Percentiles rank a stretch among this genome's conserved stretches.
These are phyloP conservation scores for Hirudinaria manillensis DNA, from an alignment of 2,888 invertebrate genomes.

Conservation along the genomic window DNA sequence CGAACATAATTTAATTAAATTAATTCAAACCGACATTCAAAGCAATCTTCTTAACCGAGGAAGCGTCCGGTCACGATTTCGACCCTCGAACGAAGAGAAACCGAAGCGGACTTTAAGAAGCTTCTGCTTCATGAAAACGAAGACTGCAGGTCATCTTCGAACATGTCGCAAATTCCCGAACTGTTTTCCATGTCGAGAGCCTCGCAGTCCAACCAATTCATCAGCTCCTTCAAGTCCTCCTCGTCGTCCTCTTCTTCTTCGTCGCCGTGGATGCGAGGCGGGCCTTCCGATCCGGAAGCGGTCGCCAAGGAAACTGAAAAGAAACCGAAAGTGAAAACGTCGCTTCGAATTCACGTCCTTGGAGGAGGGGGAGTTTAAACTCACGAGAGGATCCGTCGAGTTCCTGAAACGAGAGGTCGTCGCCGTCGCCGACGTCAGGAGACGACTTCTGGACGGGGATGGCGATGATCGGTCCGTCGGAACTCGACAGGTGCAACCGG, in stretches of 20 bases:
- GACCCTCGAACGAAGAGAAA: too few relatives aligned
- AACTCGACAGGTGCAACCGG: background rate
- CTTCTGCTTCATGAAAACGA: background rate
- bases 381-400: background rate
- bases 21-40: too few relatives aligned
- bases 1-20: too few relatives aligned
- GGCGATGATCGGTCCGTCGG: background rate
- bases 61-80: too few relatives aligned
- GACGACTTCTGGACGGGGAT: too few relatives aligned
- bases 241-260: background rate
- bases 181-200: background rate
- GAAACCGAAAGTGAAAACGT: background rate
- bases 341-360: background rate
- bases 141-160: conserved; percentile 11
- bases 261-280: background rate
- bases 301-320: background rate
- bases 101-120: too few relatives aligned
- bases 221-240: conserved; percentile 2
- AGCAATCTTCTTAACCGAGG: too few relatives aligned
- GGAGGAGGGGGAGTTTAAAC: background rate
- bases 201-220: conserved; percentile 3
- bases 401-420: background rate
- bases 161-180: conserved; percentile 2
- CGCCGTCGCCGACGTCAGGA: too few relatives aligned
- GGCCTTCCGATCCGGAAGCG: background rate